Percentiles rank a stretch among this genome's conserved stretches.
Evolutionary conservation across 2,113 vertebrate species (phyloP).

Genomic region (Sminthopsis crassicaudata): DNA sequence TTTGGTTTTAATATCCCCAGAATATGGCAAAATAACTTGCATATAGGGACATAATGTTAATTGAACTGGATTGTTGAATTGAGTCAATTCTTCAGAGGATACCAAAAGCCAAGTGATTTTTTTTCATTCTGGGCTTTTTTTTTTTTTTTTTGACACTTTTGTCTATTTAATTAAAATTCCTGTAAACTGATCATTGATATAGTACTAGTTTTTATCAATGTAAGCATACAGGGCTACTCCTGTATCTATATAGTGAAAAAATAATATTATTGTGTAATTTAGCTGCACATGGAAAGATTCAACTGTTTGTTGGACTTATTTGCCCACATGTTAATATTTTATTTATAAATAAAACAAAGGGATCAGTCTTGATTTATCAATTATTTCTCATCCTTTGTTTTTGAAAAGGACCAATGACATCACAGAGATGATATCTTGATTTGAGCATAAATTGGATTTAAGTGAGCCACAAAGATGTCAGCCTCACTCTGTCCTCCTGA

Average conservation of each 20-base stretch:
- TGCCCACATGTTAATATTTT: not conserved
- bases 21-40: not conserved
- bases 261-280: not conserved
- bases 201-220: not conserved
- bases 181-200: not conserved
- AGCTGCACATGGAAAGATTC: not conserved
- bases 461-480: not conserved
- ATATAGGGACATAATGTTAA: not conserved
- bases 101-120: not conserved
- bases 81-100: not conserved
- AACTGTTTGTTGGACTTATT: not conserved
- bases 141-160: not conserved
- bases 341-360: not conserved
- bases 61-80: not conserved
- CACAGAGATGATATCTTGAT: not conserved
- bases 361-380: not conserved
- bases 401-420: not conserved
- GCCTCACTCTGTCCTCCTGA: too few relatives aligned
- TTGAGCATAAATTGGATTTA: not conserved
- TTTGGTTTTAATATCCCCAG: not conserved
- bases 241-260: not conserved
- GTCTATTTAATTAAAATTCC: not conserved
- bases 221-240: not conserved
- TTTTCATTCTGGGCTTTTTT: not conserved
- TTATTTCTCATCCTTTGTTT: not conserved